These are phyloP conservation scores for Pseudopipra pipra DNA, from an alignment of 2,113 vertebrate genomes.

Conservation along the genomic window DNA sequence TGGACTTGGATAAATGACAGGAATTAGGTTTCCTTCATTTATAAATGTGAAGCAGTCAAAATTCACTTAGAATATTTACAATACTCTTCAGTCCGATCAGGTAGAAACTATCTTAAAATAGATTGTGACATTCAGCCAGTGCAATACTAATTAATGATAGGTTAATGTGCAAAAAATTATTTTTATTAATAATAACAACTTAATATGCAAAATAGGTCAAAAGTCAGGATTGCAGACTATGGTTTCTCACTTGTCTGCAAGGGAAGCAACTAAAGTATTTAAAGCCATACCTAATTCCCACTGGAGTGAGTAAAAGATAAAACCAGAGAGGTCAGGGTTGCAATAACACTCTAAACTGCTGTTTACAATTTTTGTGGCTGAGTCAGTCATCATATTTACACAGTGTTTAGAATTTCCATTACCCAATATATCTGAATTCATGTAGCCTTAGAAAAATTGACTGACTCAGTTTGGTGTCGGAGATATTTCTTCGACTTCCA, in stretches of 20 bases:
- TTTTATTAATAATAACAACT: not conserved
- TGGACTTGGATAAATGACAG: slow-evolving; percentile 35
- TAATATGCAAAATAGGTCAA: not conserved
- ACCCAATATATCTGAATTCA: not conserved
- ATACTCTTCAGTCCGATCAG: not conserved
- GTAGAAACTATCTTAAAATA: not conserved
- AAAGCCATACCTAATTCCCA: not conserved
- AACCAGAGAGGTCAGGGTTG: not conserved
- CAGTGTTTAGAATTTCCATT: not conserved
- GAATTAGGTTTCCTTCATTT: slow-evolving; percentile 7
- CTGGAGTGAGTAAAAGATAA: not conserved
- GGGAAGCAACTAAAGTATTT: not conserved
- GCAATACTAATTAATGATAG: not conserved
- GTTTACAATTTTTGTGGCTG: not conserved
- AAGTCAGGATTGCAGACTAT: not conserved
- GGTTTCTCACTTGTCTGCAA: not conserved
- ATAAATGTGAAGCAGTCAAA: not conserved
- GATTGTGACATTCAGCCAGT: not conserved
- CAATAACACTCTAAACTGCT: not conserved
- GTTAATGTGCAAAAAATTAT: not conserved
- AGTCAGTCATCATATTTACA: not conserved
- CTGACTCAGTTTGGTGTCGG: not conserved
- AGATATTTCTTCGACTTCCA: not conserved
- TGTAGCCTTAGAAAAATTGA: not conserved
- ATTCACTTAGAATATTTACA: not conserved